A percentile compares a stretch with the other conserved stretches of the same genome.
These are phyloP conservation scores for Pterophyllum scalare DNA, from an alignment of 2,113 vertebrate species.

Conservation along the genomic window DNA sequence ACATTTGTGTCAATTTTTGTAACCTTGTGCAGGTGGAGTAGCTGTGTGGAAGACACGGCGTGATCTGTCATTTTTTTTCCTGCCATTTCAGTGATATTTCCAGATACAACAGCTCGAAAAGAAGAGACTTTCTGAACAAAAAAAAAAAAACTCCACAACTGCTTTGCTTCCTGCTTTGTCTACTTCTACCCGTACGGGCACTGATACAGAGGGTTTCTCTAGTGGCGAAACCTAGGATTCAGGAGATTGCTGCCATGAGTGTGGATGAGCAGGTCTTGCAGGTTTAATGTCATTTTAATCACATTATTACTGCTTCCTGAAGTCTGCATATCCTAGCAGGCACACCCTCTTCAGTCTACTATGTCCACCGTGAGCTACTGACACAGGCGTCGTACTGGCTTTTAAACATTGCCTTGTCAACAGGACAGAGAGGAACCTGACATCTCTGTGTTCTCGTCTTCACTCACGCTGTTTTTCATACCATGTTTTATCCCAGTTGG, in stretches of 20 bases:
- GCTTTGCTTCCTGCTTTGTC: neutral
- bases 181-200: neutral
- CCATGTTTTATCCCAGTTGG: constrained; percentile 12
- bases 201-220: neutral
- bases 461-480: constrained; percentile 14
- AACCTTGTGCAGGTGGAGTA: no score
- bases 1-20: no score
- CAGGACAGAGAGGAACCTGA: neutral
- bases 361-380: neutral
- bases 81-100: neutral
- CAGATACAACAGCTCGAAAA: neutral
- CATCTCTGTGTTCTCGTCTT: constrained; percentile 13
- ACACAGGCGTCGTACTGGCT: neutral
- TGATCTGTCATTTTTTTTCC: fast-evolving
- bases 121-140: neutral
- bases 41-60: no score
- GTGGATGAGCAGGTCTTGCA: neutral
- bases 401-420: neutral
- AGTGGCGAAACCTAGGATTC: neutral
- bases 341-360: neutral
- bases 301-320: neutral
- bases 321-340: neutral
- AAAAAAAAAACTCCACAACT: neutral
- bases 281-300: no score
- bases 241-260: neutral